phyloP scores from a whole-genome alignment of 2,113 vertebrate species.

The Shinisaurus crocodilurus region DNA sequence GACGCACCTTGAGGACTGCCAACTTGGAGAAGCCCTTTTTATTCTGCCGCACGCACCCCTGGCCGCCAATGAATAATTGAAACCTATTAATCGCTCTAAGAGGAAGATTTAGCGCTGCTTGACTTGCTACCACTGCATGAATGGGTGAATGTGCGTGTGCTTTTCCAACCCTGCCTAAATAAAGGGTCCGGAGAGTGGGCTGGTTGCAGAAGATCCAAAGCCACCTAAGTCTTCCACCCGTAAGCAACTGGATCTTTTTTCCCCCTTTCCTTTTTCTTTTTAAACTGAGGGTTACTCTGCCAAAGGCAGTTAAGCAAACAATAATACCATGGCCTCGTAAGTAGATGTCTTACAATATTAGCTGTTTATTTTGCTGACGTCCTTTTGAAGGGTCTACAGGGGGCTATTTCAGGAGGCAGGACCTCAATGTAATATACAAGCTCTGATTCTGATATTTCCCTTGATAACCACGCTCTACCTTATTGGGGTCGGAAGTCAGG shows the following conservation, averaged over 20 bases:
- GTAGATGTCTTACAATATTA: constrained; percentile 70
- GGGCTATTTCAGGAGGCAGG: constrained; percentile 81
- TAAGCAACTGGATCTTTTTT: constrained; percentile 28
- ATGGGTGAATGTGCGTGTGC: no score
- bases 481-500: constrained; percentile 84
- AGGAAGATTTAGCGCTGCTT: constrained; percentile 39
- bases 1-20: background rate
- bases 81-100: constrained; percentile 55
- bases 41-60: background rate
- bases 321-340: constrained; percentile 40
- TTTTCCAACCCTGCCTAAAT: background rate
- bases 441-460: constrained; percentile 85
- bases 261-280: background rate
- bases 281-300: constrained; percentile 2
- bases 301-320: constrained; percentile 62
- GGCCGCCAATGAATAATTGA: constrained; percentile 58
- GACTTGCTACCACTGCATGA: background rate
- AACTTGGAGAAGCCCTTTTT: background rate
- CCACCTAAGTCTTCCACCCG: background rate
- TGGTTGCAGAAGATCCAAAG: background rate
- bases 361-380: constrained; percentile 77
- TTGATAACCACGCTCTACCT: constrained; percentile 76
- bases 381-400: constrained; percentile 74
- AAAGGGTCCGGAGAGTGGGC: background rate
- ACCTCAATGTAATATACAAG: constrained; percentile 82